Conservation (phyloP, 2,797 vertebrate genomes). For the Sebastes variabilis region DNA sequence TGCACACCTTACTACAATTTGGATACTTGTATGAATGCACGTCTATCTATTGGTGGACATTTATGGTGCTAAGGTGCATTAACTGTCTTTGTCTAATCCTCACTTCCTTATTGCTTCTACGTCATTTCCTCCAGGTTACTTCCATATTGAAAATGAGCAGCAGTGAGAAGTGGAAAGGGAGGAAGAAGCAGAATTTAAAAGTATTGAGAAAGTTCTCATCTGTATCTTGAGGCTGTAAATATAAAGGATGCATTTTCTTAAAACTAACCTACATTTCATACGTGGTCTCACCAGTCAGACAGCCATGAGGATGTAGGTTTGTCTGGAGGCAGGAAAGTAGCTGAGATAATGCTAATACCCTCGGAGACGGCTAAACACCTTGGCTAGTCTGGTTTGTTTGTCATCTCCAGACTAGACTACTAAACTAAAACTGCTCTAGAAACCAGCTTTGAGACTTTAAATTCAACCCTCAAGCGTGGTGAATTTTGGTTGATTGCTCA, state of each 20-base stretch:
- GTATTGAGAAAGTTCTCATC: neutral
- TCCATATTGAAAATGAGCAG: neutral
- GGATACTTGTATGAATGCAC: too few species aligned
- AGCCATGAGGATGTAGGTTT: neutral
- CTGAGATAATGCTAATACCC: constrained; percentile 57
- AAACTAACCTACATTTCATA: neutral
- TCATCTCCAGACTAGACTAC: neutral
- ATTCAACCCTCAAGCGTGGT: neutral
- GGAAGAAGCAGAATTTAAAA: neutral
- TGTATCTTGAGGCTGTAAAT: neutral
- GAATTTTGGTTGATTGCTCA: neutral
- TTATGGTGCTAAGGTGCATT: neutral
- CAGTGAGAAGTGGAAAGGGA: neutral
- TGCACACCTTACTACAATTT: neutral
- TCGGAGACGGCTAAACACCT: constrained; percentile 52
- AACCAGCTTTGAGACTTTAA: neutral
- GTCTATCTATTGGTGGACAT: neutral
- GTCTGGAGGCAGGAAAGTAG: constrained; percentile 32
- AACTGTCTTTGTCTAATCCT: neutral
- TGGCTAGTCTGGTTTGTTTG: constrained; percentile 22
- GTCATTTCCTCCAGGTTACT: neutral
- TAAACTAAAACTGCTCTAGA: constrained; percentile 1
- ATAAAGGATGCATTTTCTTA: neutral
- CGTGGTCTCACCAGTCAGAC: neutral
- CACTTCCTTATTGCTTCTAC: neutral